These are phyloP conservation scores for Eudemis profundana DNA, from an alignment of 2,888 invertebrate species.

Conservation along the genomic window DNA sequence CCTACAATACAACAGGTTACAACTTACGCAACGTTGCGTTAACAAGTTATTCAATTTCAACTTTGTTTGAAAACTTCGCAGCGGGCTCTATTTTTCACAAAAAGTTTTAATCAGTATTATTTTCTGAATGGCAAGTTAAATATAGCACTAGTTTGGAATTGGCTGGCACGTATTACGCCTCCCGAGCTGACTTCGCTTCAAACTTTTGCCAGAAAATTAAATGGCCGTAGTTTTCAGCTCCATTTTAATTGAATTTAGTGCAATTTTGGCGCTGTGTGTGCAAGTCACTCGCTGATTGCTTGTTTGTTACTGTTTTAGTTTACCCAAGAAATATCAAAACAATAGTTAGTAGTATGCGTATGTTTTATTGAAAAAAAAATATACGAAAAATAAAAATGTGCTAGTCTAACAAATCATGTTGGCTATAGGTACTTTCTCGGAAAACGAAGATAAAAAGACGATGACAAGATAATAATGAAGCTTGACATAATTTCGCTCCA, in stretches of 20 bases:
- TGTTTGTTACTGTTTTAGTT: neutral
- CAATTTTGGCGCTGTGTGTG: conserved; percentile 5
- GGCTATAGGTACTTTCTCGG: too few species aligned
- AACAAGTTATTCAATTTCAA: neutral
- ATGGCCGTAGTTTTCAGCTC: conserved; percentile 6
- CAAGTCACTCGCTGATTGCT: neutral
- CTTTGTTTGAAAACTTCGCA: neutral
- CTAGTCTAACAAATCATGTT: too few species aligned
- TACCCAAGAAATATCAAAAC: too few species aligned
- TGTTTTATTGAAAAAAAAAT: too few species aligned
- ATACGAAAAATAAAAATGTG: too few species aligned
- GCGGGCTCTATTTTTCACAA: neutral
- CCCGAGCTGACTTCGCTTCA: conserved; percentile 15
- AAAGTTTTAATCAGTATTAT: neutral
- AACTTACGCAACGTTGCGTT: too few species aligned
- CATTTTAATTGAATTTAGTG: conserved; percentile 11
- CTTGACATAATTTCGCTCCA: too few species aligned
- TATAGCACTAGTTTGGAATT: neutral
- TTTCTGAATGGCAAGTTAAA: conserved; percentile 9
- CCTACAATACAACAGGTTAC: too few species aligned
- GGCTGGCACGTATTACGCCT: neutral
- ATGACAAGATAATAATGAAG: too few species aligned
- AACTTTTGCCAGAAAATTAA: conserved; percentile 14
- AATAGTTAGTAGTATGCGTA: too few species aligned
- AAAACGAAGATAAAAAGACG: too few species aligned